Percentiles rank a stretch among this genome's conserved stretches.
Conservation (phyloP, 2,888 invertebrate genomes). For the Caenorhabditis parvicauda region DNA sequence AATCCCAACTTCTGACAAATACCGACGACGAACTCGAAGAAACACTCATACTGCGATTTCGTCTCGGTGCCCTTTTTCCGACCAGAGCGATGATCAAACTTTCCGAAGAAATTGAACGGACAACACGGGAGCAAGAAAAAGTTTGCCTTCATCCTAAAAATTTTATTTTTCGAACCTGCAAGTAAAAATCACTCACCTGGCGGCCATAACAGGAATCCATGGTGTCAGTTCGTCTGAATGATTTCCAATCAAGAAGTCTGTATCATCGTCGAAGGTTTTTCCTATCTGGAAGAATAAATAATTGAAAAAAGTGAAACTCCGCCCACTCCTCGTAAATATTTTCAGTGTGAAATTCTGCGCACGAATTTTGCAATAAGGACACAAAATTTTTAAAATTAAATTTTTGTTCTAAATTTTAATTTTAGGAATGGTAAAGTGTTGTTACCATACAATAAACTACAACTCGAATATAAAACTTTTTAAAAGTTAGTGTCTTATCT, state of each 20-base stretch:
- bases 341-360: too few relatives aligned
- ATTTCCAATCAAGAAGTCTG: constrained; percentile 79
- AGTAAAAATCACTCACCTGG: constrained; percentile 70
- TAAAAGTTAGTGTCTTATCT: too few relatives aligned
- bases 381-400: too few relatives aligned
- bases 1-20: constrained; percentile 73
- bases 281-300: too few relatives aligned
- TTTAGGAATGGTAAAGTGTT: too few relatives aligned
- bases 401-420: too few relatives aligned
- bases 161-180: too few relatives aligned
- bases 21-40: constrained; percentile 22
- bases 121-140: constrained; percentile 94
- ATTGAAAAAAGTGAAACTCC: too few relatives aligned
- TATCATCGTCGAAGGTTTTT: constrained; percentile 23
- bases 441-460: too few relatives aligned
- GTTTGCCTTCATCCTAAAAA: constrained; percentile 64
- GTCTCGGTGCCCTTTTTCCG: constrained; percentile 9
- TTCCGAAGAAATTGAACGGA: constrained; percentile 84
- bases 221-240: constrained; percentile 99
- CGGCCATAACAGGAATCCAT: constrained; percentile 91
- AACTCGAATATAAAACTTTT: too few relatives aligned
- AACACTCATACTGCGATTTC: constrained; percentile 21
- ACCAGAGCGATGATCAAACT: constrained; percentile 69
- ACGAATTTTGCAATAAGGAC: too few relatives aligned
- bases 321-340: too few relatives aligned